Conservation (phyloP, 92 coral and sea anemone species). For the Bergia puertoricense region DNA sequence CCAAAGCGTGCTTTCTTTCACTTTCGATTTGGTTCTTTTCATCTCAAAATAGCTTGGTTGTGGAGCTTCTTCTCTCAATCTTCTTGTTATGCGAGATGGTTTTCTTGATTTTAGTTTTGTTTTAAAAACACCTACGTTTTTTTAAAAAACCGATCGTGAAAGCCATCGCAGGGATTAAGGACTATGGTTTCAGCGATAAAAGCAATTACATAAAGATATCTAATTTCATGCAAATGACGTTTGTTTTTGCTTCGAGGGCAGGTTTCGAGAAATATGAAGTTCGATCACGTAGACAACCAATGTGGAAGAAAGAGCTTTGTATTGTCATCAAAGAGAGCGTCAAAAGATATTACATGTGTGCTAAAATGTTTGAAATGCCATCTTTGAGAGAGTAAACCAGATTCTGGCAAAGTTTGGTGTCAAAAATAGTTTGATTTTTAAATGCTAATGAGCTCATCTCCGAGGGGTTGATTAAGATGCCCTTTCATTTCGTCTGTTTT, state of each 20-base stretch:
- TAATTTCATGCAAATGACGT: conserved; percentile 58
- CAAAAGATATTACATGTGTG: background rate
- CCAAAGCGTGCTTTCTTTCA: conserved; percentile 36
- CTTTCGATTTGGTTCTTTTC: background rate
- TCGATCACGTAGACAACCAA: conserved; percentile 22
- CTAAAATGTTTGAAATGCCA: conserved; percentile 4
- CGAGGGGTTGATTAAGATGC: conserved; percentile 46
- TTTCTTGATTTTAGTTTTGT: background rate
- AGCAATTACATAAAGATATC: conserved; percentile 33
- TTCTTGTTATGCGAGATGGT: background rate
- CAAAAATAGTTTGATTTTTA: conserved; percentile 5
- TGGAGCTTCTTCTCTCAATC: background rate
- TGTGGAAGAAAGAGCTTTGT: background rate
- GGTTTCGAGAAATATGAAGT: conserved; percentile 27
- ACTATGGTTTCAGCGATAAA: conserved; percentile 23
- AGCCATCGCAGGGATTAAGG: conserved; percentile 1
- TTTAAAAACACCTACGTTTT: conserved; percentile 31
- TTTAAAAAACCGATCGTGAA: background rate
- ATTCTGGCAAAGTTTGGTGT: background rate
- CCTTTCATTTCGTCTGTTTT: conserved; percentile 39
- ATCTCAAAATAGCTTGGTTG: background rate
- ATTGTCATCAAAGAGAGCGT: background rate
- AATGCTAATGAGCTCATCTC: conserved; percentile 37
- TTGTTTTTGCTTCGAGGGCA: conserved; percentile 46
- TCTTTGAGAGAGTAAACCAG: conserved; percentile 9